Evolutionary conservation across 2,888 invertebrate species (phyloP).

Genomic region (Catocala sponsa): DNA sequence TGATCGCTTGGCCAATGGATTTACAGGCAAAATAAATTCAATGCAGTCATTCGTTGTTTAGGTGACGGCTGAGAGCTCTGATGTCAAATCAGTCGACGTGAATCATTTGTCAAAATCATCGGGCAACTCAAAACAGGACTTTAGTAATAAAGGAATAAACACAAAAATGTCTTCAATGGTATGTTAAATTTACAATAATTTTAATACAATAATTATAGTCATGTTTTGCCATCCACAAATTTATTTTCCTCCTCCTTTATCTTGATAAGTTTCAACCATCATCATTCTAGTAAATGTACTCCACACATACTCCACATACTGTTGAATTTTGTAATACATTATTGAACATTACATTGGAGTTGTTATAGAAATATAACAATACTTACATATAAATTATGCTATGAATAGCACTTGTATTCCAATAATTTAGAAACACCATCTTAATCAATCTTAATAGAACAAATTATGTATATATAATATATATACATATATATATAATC

Average conservation of each 20-base stretch:
- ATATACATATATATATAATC: too few relatives aligned
- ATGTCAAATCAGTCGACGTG: slow-evolving; percentile 78
- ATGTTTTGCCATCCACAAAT: neutral
- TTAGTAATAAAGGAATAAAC: slow-evolving; percentile 52
- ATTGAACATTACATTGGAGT: too few relatives aligned
- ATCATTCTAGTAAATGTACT: too few relatives aligned
- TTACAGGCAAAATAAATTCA: slow-evolving; percentile 65
- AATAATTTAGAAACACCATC: too few relatives aligned
- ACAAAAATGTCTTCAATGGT: slow-evolving; percentile 80
- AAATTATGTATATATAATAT: too few relatives aligned
- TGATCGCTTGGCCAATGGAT: slow-evolving; percentile 71
- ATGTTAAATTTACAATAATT: slow-evolving; percentile 49
- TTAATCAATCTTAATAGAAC: too few relatives aligned
- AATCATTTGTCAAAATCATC: slow-evolving; percentile 72
- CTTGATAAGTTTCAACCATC: too few relatives aligned
- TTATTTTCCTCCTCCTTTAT: neutral
- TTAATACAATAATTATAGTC: neutral
- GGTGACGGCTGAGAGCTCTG: slow-evolving; percentile 63
- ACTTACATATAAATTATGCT: too few relatives aligned
- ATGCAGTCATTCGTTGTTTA: slow-evolving; percentile 71
- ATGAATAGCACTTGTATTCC: too few relatives aligned
- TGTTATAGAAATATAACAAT: too few relatives aligned
- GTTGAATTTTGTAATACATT: too few relatives aligned
- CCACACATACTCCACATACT: too few relatives aligned
- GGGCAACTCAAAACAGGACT: slow-evolving; percentile 58